phyloP scores from a whole-genome alignment of 2,888 invertebrate genomes.

The Chrysolina oricalcia region DNA sequence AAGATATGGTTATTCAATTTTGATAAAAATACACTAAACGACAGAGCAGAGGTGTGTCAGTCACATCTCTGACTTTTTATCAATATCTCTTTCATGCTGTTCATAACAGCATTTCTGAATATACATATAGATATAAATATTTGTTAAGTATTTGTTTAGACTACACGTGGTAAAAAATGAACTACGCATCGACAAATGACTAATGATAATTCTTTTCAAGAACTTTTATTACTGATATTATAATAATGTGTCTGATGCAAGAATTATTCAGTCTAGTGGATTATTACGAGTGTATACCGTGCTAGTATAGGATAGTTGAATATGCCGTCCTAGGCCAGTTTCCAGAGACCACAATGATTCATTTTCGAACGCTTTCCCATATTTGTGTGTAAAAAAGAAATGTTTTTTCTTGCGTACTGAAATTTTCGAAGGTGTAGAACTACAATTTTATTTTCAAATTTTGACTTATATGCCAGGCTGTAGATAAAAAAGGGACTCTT shows the following conservation, averaged over 20 bases:
- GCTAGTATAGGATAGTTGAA: too few relatives aligned
- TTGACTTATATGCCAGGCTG: too few relatives aligned
- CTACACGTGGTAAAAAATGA: not conserved
- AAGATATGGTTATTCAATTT: not conserved
- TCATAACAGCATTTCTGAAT: not conserved
- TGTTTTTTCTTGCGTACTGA: too few relatives aligned
- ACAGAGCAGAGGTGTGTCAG: not conserved
- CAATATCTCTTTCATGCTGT: not conserved
- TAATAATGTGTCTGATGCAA: not conserved
- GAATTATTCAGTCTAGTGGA: not conserved
- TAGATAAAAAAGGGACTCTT: too few relatives aligned
- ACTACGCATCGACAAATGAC: conserved; percentile 6
- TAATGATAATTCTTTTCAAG: conserved; percentile 2
- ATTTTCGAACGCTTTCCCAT: too few relatives aligned
- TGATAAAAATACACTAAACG: not conserved
- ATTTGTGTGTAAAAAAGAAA: too few relatives aligned
- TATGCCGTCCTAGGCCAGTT: too few relatives aligned
- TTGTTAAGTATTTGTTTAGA: conserved; percentile 1
- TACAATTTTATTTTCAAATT: too few relatives aligned
- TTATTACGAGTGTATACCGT: too few relatives aligned
- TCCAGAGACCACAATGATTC: too few relatives aligned
- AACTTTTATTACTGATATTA: not conserved
- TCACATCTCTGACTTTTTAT: conserved; percentile 12
- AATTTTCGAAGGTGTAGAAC: too few relatives aligned
- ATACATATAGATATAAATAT: not conserved